These are phyloP conservation scores for Atethmia centrago DNA, from an alignment of 2,888 invertebrate species.

Conservation along the genomic window DNA sequence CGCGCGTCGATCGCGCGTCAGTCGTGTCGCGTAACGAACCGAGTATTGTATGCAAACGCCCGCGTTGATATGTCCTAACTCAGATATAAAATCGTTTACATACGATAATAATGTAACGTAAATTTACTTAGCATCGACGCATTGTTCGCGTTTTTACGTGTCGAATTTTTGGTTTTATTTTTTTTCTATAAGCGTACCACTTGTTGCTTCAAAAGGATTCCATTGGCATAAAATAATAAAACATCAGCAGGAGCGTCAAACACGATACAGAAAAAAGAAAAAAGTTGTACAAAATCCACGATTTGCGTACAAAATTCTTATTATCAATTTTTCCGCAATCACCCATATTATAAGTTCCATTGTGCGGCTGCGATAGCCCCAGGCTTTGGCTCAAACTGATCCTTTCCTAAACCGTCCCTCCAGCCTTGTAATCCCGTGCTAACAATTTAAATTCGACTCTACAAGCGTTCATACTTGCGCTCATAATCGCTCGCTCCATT, in stretches of 20 bases:
- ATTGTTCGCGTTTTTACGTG: slow-evolving; percentile 25
- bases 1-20: slow-evolving; percentile 82
- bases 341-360: slow-evolving; percentile 87
- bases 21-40: slow-evolving; percentile 79
- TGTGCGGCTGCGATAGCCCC: slow-evolving; percentile 86
- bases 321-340: slow-evolving; percentile 85
- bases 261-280: slow-evolving; percentile 39
- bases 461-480: slow-evolving; percentile 73
- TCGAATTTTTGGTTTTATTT: slow-evolving; percentile 1
- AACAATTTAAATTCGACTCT: slow-evolving; percentile 79
- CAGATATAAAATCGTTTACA: slow-evolving; percentile 68
- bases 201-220: slow-evolving; percentile 44
- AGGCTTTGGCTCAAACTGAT: slow-evolving; percentile 85
- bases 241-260: slow-evolving; percentile 16
- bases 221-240: slow-evolving; percentile 29
- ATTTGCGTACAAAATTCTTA: slow-evolving; percentile 73
- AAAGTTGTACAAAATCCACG: slow-evolving; percentile 59
- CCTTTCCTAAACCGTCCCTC: slow-evolving; percentile 83
- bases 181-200: slow-evolving; percentile 20
- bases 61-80: slow-evolving; percentile 65
- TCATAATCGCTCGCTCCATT: slow-evolving; percentile 79
- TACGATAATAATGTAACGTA: slow-evolving; percentile 68
- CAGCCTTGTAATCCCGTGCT: slow-evolving; percentile 71
- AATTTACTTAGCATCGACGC: slow-evolving; percentile 54
- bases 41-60: slow-evolving; percentile 86